Evolutionary conservation across 2,888 invertebrate species (phyloP).

Genomic region (Amphipyra berbera): DNA sequence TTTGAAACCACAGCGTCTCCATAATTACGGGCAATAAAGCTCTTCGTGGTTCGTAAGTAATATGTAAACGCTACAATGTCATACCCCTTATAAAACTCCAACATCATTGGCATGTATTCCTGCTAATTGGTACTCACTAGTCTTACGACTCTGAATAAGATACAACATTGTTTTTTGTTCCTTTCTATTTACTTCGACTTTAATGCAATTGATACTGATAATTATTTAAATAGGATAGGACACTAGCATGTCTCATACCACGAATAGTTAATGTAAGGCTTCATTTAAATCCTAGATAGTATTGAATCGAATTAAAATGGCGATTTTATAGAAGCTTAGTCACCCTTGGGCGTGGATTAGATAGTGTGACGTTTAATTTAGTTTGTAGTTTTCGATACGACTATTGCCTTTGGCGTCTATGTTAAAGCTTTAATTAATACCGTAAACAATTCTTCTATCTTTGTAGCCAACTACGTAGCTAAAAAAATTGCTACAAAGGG

Average conservation of each 20-base stretch:
- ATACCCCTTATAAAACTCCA: conserved; percentile 58
- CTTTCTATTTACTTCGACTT: conserved; percentile 62
- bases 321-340: conserved; percentile 57
- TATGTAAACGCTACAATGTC: conserved; percentile 51
- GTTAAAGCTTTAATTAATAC: conserved; percentile 9
- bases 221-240: conserved; percentile 75
- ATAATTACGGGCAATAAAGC: too few species aligned
- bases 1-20: too few species aligned
- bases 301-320: conserved; percentile 53
- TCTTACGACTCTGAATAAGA: conserved; percentile 70
- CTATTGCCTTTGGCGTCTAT: conserved; percentile 18
- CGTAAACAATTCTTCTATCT: conserved; percentile 11
- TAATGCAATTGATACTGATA: conserved; percentile 77
- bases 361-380: conserved; percentile 50
- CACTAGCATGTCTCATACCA: conserved; percentile 65
- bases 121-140: conserved; percentile 80
- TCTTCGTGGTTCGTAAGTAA: too few species aligned
- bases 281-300: conserved; percentile 57
- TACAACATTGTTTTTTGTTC: conserved; percentile 64
- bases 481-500: background rate
- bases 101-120: conserved; percentile 73
- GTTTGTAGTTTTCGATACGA: conserved; percentile 27
- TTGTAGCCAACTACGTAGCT: conserved; percentile 5
- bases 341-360: conserved; percentile 53
- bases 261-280: conserved; percentile 59